Percentiles rank a stretch among this genome's conserved stretches.
phyloP scores from a whole-genome alignment of 2,113 vertebrate species.

The Paraplagusia blochii region DNA sequence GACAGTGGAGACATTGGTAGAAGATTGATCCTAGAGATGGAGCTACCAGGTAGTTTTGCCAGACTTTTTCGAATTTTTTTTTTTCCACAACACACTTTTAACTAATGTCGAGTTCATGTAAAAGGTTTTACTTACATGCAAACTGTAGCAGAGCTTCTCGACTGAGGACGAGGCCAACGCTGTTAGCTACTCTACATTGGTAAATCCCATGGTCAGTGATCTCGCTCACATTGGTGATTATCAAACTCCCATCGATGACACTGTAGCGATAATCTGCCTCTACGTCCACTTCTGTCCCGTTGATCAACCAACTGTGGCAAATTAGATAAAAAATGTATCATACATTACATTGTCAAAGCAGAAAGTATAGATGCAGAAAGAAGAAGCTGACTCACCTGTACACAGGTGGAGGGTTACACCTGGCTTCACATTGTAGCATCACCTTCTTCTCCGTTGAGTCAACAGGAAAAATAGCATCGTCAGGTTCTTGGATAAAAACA shows the following conservation, averaged over 20 bases:
- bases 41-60: no score
- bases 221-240: conserved; percentile 86
- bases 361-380: no score
- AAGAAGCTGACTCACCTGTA: conserved; percentile 80
- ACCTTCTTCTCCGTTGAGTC: conserved; percentile 92
- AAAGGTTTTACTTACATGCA: conserved; percentile 86
- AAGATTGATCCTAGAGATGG: no score
- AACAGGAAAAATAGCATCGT: conserved; percentile 84
- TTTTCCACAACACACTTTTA: no score
- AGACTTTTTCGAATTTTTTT: no score
- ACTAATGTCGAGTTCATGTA: not conserved
- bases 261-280: conserved; percentile 85
- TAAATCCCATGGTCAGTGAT: conserved; percentile 85
- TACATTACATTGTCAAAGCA: no score
- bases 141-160: conserved; percentile 88
- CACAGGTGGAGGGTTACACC: conserved; percentile 81
- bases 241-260: conserved; percentile 85
- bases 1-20: no score
- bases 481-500: conserved; percentile 88
- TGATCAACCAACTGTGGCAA: conserved; percentile 85
- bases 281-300: conserved; percentile 83
- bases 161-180: conserved; percentile 85
- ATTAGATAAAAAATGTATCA: conserved; percentile 20
- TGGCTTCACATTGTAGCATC: conserved; percentile 87
- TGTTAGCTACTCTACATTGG: conserved; percentile 87